A percentile compares a stretch with the other conserved stretches of the same genome.
Evolutionary conservation across 2,797 vertebrate species (phyloP).

Genomic region (Catostomus latipinnis): DNA sequence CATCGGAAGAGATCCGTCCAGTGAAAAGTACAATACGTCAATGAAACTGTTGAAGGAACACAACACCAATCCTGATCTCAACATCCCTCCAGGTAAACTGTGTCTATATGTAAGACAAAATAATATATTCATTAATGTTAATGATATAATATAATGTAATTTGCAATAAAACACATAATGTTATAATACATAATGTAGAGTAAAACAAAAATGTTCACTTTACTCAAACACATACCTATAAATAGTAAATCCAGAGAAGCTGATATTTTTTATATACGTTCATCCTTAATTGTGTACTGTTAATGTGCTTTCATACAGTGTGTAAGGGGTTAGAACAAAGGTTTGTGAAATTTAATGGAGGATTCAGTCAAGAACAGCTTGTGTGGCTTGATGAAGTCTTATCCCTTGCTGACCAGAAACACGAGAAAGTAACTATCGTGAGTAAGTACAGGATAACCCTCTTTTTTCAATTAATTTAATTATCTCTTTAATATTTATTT

Average conservation of each 20-base stretch:
- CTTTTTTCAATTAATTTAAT: neutral
- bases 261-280: neutral
- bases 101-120: neutral
- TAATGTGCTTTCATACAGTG: conserved; percentile 50
- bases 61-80: conserved; percentile 86
- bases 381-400: conserved; percentile 87
- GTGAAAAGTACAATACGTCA: conserved; percentile 74
- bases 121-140: neutral
- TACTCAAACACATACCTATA: no score
- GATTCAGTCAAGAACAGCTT: conserved; percentile 88
- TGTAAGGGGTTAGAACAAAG: conserved; percentile 67
- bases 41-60: conserved; percentile 77
- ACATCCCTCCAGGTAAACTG: conserved; percentile 82
- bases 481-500: neutral
- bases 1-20: conserved; percentile 81
- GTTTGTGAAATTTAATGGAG: conserved; percentile 92
- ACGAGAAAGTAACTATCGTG: conserved; percentile 84
- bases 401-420: conserved; percentile 80
- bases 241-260: no score
- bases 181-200: no score
- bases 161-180: no score
- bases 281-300: neutral
- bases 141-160: neutral
- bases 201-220: no score
- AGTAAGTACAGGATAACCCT: conserved; percentile 79